Evolutionary conservation across 2,797 vertebrate species (phyloP).

Genomic region (Galagoides demidoff): DNA sequence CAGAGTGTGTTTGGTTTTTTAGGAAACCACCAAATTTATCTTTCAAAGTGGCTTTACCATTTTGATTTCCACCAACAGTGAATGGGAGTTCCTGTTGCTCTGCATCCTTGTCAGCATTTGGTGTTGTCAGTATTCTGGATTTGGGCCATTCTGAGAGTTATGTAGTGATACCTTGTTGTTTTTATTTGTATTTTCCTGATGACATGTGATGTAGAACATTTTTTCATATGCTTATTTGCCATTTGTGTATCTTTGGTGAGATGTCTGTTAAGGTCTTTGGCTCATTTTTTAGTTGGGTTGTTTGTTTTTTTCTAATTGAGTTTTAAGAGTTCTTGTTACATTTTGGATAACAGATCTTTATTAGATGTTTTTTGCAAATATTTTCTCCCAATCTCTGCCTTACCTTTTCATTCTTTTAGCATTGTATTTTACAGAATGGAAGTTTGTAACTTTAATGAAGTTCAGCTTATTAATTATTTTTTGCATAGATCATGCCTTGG

Average conservation of each 20-base stretch:
- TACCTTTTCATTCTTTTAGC: neutral
- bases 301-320: neutral
- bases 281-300: neutral
- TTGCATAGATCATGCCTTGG: neutral
- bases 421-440: neutral
- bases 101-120: neutral
- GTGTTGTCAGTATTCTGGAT: neutral
- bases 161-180: neutral
- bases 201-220: neutral
- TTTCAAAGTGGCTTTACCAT: neutral
- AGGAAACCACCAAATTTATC: neutral
- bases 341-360: neutral
- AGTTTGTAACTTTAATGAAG: neutral
- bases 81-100: neutral
- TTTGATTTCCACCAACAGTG: neutral
- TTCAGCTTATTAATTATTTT: neutral
- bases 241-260: neutral
- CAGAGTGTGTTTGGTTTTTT: constrained; percentile 32
- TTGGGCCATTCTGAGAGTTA: neutral
- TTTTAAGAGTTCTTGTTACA: neutral
- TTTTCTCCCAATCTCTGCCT: neutral
- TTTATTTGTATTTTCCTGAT: neutral
- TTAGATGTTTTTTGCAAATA: neutral
- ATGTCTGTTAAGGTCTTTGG: neutral
- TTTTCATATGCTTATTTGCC: neutral